These are phyloP conservation scores for Erynnis tages DNA, from an alignment of 2,888 invertebrate species.

Conservation along the genomic window DNA sequence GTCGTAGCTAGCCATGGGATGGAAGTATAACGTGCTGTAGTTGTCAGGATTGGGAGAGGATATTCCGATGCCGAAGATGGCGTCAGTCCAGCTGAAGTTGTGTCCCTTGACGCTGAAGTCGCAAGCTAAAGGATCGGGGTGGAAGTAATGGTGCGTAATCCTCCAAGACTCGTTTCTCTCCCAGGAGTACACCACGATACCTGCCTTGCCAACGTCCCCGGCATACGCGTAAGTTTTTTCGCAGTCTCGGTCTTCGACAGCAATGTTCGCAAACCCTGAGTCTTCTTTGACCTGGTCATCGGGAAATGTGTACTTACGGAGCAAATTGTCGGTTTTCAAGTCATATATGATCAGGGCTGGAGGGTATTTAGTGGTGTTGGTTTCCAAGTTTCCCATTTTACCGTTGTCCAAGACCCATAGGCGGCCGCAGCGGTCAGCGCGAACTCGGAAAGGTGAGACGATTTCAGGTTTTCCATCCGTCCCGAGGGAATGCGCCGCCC, in stretches of 20 bases:
- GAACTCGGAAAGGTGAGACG: slow-evolving; percentile 87
- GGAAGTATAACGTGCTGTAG: slow-evolving; percentile 88
- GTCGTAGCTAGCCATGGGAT: slow-evolving; percentile 88
- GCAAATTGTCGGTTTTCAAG: slow-evolving; percentile 84
- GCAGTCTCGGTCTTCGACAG: slow-evolving; percentile 88
- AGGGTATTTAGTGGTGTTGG: slow-evolving; percentile 74
- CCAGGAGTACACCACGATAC: slow-evolving; percentile 89
- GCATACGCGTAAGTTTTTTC: slow-evolving; percentile 87
- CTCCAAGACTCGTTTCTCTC: slow-evolving; percentile 87
- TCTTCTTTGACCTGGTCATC: slow-evolving; percentile 83
- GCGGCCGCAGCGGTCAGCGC: slow-evolving; percentile 88
- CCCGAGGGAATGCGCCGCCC: slow-evolving; percentile 86
- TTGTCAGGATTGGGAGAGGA: slow-evolving; percentile 84
- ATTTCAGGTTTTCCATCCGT: slow-evolving; percentile 81
- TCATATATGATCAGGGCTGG: slow-evolving; percentile 87
- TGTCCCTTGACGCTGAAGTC: slow-evolving; percentile 87
- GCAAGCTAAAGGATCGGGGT: slow-evolving; percentile 86
- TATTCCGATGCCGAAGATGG: slow-evolving; percentile 87
- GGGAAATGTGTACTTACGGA: slow-evolving; percentile 86
- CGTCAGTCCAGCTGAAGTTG: slow-evolving; percentile 89
- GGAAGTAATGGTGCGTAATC: slow-evolving; percentile 86
- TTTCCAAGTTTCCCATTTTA: slow-evolving; percentile 80
- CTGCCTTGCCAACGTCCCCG: slow-evolving; percentile 86
- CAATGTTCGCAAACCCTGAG: slow-evolving; percentile 88
- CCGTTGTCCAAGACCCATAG: slow-evolving; percentile 91